Conservation (phyloP, 2,888 invertebrate species). For the Clusia tigrina region DNA sequence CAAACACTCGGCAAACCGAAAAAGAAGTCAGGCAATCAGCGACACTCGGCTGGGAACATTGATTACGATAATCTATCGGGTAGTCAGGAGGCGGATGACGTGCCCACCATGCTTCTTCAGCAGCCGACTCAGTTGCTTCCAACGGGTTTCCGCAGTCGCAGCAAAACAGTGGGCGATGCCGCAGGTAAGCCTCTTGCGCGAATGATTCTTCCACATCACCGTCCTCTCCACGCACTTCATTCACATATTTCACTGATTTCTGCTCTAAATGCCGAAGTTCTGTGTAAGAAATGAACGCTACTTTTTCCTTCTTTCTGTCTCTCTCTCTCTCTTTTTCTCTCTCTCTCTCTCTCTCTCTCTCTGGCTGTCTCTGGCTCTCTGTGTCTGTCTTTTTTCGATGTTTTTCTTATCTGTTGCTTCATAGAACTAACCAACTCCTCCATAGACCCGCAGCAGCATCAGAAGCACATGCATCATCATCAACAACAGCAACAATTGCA, state of each 20-base stretch:
- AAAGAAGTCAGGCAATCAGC: constrained; percentile 76
- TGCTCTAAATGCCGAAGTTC: background rate
- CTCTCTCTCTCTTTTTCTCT: constrained; percentile 4
- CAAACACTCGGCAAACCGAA: constrained; percentile 86
- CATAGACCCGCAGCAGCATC: constrained; percentile 53
- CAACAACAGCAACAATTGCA: constrained; percentile 64
- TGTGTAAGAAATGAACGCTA: background rate
- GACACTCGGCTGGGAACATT: constrained; percentile 84
- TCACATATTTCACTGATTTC: background rate
- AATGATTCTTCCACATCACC: background rate
- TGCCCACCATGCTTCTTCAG: constrained; percentile 63
- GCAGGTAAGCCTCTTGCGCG: constrained; percentile 70
- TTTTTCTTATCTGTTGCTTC: constrained; percentile 37
- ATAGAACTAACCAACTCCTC: constrained; percentile 54
- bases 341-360: constrained; percentile 12
- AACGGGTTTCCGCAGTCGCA: constrained; percentile 78
- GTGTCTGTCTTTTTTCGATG: constrained; percentile 23
- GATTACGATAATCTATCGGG: constrained; percentile 83
- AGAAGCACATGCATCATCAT: constrained; percentile 41
- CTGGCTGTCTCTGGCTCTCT: constrained; percentile 13
- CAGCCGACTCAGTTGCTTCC: constrained; percentile 53
- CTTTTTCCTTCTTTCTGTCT: constrained; percentile 5
- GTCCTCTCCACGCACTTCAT: too few relatives aligned
- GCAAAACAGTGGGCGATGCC: constrained; percentile 90
- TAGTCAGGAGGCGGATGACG: constrained; percentile 77